Evolutionary conservation across 2,888 invertebrate species (phyloP).

Genomic region (Ennomos erosarius): DNA sequence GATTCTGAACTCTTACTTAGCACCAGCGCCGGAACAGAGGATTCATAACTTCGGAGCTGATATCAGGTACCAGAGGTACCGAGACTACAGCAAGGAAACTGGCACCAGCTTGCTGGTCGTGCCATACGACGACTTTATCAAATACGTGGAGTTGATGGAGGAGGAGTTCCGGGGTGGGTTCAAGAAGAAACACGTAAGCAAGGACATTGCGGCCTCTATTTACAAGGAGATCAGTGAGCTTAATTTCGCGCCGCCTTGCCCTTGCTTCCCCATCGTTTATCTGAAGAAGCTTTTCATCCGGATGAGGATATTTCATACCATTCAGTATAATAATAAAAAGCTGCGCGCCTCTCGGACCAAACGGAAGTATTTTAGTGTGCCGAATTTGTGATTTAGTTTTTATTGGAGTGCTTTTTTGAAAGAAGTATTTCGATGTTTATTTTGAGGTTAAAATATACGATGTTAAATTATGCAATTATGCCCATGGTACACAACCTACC

Average conservation of each 20-base stretch:
- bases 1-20: constrained; percentile 28
- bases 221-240: constrained; percentile 30
- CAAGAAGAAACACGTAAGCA: constrained; percentile 19
- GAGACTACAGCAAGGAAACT: constrained; percentile 32
- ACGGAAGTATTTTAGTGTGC: constrained; percentile 23
- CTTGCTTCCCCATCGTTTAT: constrained; percentile 39
- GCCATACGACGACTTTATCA: constrained; percentile 37
- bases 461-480: too few relatives aligned
- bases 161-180: constrained; percentile 30
- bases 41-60: constrained; percentile 27
- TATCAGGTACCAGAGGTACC: constrained; percentile 31
- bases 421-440: too few relatives aligned
- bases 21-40: constrained; percentile 29
- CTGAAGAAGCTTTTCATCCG: constrained; percentile 36
- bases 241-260: constrained; percentile 32
- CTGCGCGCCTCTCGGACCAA: background rate
- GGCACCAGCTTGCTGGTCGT: constrained; percentile 27
- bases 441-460: too few relatives aligned
- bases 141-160: constrained; percentile 36
- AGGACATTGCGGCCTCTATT: constrained; percentile 19
- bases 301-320: constrained; percentile 34
- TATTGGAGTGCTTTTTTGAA: too few relatives aligned
- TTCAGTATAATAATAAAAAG: constrained; percentile 33
- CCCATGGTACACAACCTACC: background rate
- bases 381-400: constrained; percentile 3